Evolutionary conservation across 2,113 vertebrate genomes (phyloP).

Genomic region (Nothoprocta pentlandii): DNA sequence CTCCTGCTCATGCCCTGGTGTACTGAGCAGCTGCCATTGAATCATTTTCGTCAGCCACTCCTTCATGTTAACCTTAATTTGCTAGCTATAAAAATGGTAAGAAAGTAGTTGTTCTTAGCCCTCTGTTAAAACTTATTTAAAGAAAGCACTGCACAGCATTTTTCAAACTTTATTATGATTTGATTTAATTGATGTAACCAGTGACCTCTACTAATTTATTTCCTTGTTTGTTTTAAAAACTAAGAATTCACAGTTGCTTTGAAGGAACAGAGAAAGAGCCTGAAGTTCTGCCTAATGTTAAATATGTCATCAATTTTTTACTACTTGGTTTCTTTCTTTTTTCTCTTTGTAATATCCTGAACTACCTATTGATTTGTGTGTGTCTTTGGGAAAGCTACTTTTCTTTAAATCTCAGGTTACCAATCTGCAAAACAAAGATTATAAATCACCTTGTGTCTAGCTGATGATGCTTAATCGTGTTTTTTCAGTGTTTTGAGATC

Average conservation of each 20-base stretch:
- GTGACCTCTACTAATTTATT: constrained; percentile 54
- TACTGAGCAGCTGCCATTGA: constrained; percentile 2
- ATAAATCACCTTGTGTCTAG: background rate
- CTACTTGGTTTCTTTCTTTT: background rate
- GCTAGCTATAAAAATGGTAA: constrained; percentile 45
- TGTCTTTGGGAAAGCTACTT: background rate
- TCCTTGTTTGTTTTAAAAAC: constrained; percentile 14
- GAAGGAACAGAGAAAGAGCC: background rate
- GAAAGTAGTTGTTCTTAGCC: constrained; percentile 23
- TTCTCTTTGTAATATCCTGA: background rate
- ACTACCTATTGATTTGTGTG: background rate
- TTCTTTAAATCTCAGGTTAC: background rate
- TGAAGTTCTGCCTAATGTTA: background rate
- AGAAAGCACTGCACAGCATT: constrained; percentile 11
- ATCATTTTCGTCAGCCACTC: constrained; percentile 56
- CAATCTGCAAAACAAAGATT: background rate
- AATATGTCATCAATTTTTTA: background rate
- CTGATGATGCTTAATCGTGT: background rate
- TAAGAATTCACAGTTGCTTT: background rate
- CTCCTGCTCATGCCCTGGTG: background rate
- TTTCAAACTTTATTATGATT: constrained; percentile 47
- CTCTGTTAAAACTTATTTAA: constrained; percentile 25
- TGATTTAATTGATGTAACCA: constrained; percentile 56
- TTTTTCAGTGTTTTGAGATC: background rate
- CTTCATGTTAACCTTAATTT: constrained; percentile 54